Evolutionary conservation across 2,888 invertebrate genomes (phyloP).

Genomic region (Helicoverpa assulta): DNA sequence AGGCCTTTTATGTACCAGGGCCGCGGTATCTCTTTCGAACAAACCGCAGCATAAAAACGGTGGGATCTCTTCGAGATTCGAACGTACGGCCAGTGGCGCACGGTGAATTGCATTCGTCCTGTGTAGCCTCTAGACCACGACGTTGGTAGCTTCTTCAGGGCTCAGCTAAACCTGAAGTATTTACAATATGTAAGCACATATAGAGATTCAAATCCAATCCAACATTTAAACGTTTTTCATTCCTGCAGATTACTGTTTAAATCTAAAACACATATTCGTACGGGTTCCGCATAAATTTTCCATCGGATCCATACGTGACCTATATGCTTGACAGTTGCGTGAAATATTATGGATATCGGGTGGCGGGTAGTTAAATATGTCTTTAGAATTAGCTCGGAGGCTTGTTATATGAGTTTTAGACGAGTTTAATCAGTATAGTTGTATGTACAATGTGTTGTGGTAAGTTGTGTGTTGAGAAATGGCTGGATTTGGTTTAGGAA

Average conservation of each 20-base stretch:
- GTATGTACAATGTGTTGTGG: neutral
- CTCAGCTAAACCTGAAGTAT: too few species aligned
- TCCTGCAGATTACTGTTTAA: constrained; percentile 9
- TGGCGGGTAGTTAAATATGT: constrained; percentile 48
- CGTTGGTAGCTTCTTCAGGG: too few species aligned
- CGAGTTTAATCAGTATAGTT: neutral
- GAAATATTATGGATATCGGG: constrained; percentile 51
- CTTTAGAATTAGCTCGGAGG: constrained; percentile 29
- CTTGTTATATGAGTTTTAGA: constrained; percentile 10
- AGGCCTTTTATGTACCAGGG: too few species aligned
- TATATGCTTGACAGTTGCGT: constrained; percentile 40
- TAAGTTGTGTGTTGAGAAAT: too few species aligned
- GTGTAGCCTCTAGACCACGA: too few species aligned
- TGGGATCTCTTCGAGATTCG: too few species aligned
- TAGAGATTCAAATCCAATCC: constrained; percentile 2
- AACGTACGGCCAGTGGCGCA: too few species aligned
- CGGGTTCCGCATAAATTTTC: constrained; percentile 43
- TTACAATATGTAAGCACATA: too few species aligned
- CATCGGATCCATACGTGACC: constrained; percentile 53
- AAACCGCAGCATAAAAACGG: too few species aligned
- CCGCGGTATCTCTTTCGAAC: too few species aligned
- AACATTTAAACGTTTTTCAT: constrained; percentile 1
- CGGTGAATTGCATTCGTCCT: too few species aligned
- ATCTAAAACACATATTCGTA: constrained; percentile 38
- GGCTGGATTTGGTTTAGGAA: too few species aligned